phyloP scores from a whole-genome alignment of 1,140 invertebrate genomes.

The Conus betulinus region DNA sequence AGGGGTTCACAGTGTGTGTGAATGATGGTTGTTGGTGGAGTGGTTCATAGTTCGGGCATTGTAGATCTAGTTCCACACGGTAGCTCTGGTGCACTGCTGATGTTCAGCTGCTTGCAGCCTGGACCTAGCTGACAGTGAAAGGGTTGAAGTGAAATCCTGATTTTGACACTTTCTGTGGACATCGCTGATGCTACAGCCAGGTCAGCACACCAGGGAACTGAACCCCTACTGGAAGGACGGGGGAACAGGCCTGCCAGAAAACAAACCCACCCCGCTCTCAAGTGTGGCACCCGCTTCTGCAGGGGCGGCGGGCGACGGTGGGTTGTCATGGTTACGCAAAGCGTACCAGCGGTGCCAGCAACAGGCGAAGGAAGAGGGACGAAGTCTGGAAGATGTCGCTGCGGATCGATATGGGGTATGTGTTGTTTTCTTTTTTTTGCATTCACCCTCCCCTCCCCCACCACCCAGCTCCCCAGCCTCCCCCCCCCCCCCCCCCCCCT shows the following conservation, averaged over 20 bases:
- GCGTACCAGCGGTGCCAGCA: constrained; percentile 80
- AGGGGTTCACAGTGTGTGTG: too few species aligned
- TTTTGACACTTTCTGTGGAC: too few species aligned
- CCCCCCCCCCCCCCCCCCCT: too few species aligned
- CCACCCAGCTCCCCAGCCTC: too few species aligned
- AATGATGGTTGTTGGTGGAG: too few species aligned
- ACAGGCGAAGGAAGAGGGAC: constrained; percentile 79
- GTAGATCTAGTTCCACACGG: too few species aligned
- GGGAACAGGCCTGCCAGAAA: constrained; percentile 85
- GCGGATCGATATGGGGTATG: constrained; percentile 82
- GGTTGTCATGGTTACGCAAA: constrained; percentile 79
- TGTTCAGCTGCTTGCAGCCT: too few species aligned
- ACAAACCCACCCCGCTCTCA: constrained; percentile 45
- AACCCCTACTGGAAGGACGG: constrained; percentile 96
- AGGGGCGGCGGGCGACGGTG: constrained; percentile 59
- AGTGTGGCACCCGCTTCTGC: background rate
- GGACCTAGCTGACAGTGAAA: too few species aligned
- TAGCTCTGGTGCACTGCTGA: too few species aligned
- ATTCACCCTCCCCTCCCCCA: background rate
- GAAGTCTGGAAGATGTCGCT: constrained; percentile 80
- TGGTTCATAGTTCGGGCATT: too few species aligned
- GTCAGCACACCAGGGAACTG: constrained; percentile 85
- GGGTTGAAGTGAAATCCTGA: too few species aligned
- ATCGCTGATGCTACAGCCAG: constrained; percentile 78
- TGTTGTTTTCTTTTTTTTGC: background rate